These are phyloP conservation scores for Phytoseiulus persimilis DNA, from an alignment of 2,888 invertebrate species.

Conservation along the genomic window DNA sequence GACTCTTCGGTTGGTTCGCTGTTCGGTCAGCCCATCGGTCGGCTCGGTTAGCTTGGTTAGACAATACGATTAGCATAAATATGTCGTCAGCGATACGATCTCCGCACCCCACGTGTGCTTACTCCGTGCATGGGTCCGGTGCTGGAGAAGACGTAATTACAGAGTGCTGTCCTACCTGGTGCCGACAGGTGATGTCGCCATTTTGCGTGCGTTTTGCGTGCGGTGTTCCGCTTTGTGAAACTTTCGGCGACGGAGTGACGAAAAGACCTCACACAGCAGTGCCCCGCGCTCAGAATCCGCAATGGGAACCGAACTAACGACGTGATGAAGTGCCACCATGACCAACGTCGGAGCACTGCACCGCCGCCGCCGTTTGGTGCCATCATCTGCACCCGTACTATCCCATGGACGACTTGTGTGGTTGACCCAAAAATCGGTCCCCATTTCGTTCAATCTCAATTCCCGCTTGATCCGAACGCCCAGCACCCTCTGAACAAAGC, in stretches of 20 bases:
- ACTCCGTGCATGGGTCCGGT: not conserved
- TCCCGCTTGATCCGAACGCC: not conserved
- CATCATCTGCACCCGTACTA: not conserved
- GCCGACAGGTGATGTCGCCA: not conserved
- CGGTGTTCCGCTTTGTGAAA: not conserved
- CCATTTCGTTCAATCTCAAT: not conserved
- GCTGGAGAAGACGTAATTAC: not conserved
- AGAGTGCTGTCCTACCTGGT: not conserved
- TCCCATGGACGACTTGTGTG: not conserved
- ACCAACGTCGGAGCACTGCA: too few species aligned
- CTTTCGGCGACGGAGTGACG: not conserved
- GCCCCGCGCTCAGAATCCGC: not conserved
- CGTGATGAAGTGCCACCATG: not conserved
- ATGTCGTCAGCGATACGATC: slow-evolving; percentile 31
- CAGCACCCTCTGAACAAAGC: not conserved
- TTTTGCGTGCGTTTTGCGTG: slow-evolving; percentile 5
- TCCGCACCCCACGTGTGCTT: not conserved
- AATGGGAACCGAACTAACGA: not conserved
- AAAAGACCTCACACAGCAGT: not conserved
- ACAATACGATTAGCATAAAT: slow-evolving; percentile 37
- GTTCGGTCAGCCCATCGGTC: not conserved
- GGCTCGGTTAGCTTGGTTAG: not conserved
- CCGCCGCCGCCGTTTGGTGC: not conserved
- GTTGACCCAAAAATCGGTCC: not conserved
- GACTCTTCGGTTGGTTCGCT: not conserved